Evolutionary conservation across 2,888 invertebrate genomes (phyloP).

Genomic region (Steinernema carpocapsae): DNA sequence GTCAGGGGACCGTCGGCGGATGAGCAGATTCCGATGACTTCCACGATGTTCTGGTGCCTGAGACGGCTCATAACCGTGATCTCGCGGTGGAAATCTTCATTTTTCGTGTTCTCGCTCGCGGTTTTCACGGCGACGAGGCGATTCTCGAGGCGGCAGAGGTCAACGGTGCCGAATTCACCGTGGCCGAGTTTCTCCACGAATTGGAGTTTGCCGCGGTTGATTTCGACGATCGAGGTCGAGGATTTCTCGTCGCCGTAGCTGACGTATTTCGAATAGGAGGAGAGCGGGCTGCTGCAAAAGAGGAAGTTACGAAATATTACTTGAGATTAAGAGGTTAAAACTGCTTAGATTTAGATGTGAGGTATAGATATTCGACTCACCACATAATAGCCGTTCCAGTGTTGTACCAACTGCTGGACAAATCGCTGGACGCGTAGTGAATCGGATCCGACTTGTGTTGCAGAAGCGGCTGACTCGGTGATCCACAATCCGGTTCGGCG

Average conservation of each 20-base stretch:
- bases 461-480: conserved; percentile 13
- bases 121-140: conserved; percentile 50
- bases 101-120: conserved; percentile 46
- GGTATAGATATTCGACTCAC: neutral
- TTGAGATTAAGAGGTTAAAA: neutral
- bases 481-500: conserved; percentile 58
- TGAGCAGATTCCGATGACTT: conserved; percentile 75
- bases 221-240: conserved; percentile 52
- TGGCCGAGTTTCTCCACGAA: conserved; percentile 81
- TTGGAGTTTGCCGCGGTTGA: conserved; percentile 72
- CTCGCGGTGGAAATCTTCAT: conserved; percentile 59
- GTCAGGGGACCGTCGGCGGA: conserved; percentile 81
- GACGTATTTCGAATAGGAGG: conserved; percentile 50
- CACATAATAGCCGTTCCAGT: conserved; percentile 6
- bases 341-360: neutral
- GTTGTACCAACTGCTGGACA: conserved; percentile 31
- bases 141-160: conserved; percentile 55
- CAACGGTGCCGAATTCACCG: conserved; percentile 59
- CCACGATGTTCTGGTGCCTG: conserved; percentile 61
- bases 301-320: neutral
- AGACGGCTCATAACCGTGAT: conserved; percentile 50
- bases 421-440: conserved; percentile 28
- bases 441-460: conserved; percentile 3
- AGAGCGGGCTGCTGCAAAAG: conserved; percentile 50
- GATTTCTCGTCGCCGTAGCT: conserved; percentile 55